A percentile compares a stretch with the other conserved stretches of the same genome.
phyloP scores from a whole-genome alignment of 2,888 invertebrate species.

The Gortyna flavago region DNA sequence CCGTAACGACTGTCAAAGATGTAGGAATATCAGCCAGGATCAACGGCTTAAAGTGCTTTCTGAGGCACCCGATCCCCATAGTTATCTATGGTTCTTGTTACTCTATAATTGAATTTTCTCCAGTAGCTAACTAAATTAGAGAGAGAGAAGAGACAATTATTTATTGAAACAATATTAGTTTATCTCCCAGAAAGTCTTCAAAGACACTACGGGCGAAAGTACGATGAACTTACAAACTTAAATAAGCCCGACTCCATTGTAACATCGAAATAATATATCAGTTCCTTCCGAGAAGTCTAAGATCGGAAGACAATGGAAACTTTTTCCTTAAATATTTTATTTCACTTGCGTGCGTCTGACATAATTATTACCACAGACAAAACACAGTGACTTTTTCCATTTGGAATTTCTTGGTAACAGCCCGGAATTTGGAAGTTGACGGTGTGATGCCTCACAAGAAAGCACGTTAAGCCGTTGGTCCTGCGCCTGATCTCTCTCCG shows the following conservation, averaged over 20 bases:
- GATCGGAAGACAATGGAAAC: neutral
- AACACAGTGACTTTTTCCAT: too few species aligned
- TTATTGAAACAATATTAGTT: constrained; percentile 6
- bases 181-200: neutral
- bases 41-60: neutral
- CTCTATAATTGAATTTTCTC: neutral
- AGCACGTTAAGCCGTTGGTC: too few species aligned
- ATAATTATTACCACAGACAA: too few species aligned
- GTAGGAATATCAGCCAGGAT: neutral
- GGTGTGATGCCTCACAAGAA: too few species aligned
- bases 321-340: constrained; percentile 7
- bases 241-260: neutral
- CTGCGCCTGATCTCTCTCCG: too few species aligned
- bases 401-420: too few species aligned
- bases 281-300: neutral
- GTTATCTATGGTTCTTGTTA: neutral
- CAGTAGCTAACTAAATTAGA: neutral
- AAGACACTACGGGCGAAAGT: neutral
- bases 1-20: neutral
- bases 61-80: neutral
- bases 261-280: neutral
- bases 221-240: neutral
- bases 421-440: too few species aligned
- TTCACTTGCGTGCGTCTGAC: too few species aligned
- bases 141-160: neutral